These are phyloP conservation scores for Clavelina lepadiformis DNA, from an alignment of 23 tunicate genomes.

Conservation along the genomic window DNA sequence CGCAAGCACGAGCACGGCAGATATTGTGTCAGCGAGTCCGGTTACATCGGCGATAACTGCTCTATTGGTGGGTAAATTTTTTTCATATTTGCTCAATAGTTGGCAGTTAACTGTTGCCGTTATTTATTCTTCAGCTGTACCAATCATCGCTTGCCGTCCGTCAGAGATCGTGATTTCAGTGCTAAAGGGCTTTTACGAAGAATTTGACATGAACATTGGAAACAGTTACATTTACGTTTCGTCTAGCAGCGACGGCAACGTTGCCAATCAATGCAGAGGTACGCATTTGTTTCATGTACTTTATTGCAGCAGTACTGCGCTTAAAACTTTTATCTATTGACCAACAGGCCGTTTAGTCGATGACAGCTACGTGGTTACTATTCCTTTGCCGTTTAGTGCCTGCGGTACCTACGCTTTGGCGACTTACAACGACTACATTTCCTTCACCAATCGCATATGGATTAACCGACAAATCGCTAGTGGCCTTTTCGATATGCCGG, in stretches of 20 bases:
- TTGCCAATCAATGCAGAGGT: too few relatives aligned
- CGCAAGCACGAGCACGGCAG: too few relatives aligned
- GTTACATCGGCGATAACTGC: too few relatives aligned
- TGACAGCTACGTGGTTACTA: not conserved
- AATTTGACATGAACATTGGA: constrained; percentile 34
- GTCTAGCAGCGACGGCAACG: not conserved
- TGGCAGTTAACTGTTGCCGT: too few relatives aligned
- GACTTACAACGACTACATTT: not conserved
- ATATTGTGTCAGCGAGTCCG: too few relatives aligned
- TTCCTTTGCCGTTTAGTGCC: constrained; percentile 9
- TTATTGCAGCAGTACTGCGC: too few relatives aligned
- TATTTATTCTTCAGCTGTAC: constrained; percentile 18
- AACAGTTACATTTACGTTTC: constrained; percentile 28
- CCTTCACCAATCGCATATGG: constrained; percentile 3
- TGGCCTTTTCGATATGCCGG: constrained; percentile 18
- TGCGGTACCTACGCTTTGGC: not conserved
- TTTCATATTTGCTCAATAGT: too few relatives aligned
- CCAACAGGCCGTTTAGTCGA: too few relatives aligned
- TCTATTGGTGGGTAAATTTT: too few relatives aligned
- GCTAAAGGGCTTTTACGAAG: constrained; percentile 14
- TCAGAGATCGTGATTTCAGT: constrained; percentile 10
- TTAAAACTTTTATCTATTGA: too few relatives aligned
- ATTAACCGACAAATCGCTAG: constrained; percentile 2
- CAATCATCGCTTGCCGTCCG: constrained; percentile 14
- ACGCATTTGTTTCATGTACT: too few relatives aligned